These are phyloP conservation scores for Eupleurogrammus muticus DNA, from an alignment of 2,797 vertebrate species.

Conservation along the genomic window DNA sequence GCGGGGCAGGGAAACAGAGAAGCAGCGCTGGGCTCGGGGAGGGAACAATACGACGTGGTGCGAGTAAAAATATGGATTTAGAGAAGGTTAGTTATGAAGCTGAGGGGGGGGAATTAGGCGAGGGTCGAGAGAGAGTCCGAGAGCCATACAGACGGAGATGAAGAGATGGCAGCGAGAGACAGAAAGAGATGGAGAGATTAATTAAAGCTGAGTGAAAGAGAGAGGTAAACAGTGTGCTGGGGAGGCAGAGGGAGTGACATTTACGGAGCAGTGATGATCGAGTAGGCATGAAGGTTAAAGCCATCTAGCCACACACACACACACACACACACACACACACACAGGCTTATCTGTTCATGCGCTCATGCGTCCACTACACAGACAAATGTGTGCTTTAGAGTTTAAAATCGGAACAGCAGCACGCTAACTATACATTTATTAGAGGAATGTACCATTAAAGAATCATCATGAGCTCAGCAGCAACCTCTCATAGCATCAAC, in stretches of 20 bases:
- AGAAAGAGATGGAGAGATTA: conserved; percentile 32
- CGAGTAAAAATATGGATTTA: background rate
- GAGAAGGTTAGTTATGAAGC: no score
- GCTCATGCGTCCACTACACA: conserved; percentile 30
- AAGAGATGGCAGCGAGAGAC: conserved; percentile 28
- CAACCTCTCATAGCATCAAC: background rate
- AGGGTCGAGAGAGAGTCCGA: background rate
- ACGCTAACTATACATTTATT: conserved; percentile 7
- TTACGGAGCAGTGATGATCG: conserved; percentile 75
- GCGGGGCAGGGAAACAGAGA: conserved; percentile 6
- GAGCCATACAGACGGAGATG: no score
- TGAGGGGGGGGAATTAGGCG: background rate
- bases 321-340: conserved; percentile 30
- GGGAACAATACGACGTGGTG: conserved; percentile 6
- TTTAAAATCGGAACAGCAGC: conserved; percentile 17
- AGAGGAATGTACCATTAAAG: background rate
- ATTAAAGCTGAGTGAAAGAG: conserved; percentile 36
- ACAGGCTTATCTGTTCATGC: conserved; percentile 31
- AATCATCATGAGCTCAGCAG: conserved; percentile 5
- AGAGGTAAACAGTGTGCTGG: conserved; percentile 60
- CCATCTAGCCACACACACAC: conserved; percentile 73
- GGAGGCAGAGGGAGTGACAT: conserved; percentile 78
- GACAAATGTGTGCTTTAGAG: conserved; percentile 42
- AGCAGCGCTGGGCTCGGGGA: background rate
- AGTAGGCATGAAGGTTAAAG: conserved; percentile 84